A percentile compares a stretch with the other conserved stretches of the same genome.
Evolutionary conservation across 2,113 vertebrate species (phyloP).

Genomic region (Agapornis roseicollis): DNA sequence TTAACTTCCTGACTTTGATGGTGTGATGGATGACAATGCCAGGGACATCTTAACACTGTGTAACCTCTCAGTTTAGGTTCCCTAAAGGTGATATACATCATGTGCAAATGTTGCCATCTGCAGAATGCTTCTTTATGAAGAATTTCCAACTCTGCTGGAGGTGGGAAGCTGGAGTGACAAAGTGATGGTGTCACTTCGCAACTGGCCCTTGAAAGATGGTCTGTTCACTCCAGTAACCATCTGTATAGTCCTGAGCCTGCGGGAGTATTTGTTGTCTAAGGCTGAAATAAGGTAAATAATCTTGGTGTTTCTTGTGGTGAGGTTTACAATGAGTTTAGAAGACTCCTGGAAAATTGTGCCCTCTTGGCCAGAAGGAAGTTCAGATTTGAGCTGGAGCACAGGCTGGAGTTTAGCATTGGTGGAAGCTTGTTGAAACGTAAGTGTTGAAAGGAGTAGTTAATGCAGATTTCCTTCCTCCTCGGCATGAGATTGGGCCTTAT

Average conservation of each 20-base stretch:
- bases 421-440: not conserved
- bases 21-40: not conserved
- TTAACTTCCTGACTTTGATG: not conserved
- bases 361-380: not conserved
- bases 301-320: not conserved
- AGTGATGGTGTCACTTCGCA: slow-evolving; percentile 56
- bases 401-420: not conserved
- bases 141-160: not conserved
- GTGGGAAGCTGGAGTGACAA: slow-evolving; percentile 52
- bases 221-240: not conserved
- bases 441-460: not conserved
- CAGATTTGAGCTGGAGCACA: not conserved
- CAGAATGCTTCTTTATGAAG: slow-evolving; percentile 3
- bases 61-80: slow-evolving; percentile 1
- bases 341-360: not conserved
- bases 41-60: not conserved
- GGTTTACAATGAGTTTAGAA: not conserved
- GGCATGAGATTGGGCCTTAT: not conserved
- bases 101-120: slow-evolving; percentile 34
- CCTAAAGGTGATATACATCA: slow-evolving; percentile 8
- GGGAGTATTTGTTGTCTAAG: not conserved
- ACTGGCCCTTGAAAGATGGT: slow-evolving; percentile 59
- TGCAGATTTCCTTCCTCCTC: not conserved
- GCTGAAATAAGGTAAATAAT: not conserved
- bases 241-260: not conserved